These are phyloP conservation scores for Calypte anna DNA, from an alignment of 2,113 vertebrate genomes.

Conservation along the genomic window DNA sequence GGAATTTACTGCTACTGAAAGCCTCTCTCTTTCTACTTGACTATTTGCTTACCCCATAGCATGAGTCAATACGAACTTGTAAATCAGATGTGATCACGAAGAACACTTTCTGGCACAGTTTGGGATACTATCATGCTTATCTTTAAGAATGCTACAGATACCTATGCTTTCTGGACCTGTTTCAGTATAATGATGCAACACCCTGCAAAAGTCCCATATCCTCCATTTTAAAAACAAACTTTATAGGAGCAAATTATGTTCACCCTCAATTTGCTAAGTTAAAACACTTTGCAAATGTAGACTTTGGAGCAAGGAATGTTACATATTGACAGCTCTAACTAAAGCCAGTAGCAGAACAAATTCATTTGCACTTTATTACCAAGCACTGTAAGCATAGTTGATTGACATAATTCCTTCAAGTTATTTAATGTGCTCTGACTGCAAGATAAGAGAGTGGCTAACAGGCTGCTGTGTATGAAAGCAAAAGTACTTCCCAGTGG, in stretches of 20 bases:
- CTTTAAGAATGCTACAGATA: not conserved
- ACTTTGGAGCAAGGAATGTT: not conserved
- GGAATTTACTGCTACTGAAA: not conserved
- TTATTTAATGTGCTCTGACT: not conserved
- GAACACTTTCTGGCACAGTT: not conserved
- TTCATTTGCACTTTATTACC: not conserved
- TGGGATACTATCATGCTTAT: not conserved
- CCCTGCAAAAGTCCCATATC: not conserved
- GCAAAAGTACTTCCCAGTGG: not conserved
- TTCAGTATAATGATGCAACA: not conserved
- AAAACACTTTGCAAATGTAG: not conserved
- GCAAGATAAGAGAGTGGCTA: slow-evolving; percentile 12
- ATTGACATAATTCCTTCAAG: slow-evolving; percentile 8
- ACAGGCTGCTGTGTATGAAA: not conserved
- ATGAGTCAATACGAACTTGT: not conserved
- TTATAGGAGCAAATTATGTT: not conserved
- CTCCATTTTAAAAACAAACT: not conserved
- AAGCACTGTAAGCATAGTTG: not conserved
- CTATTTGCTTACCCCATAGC: not conserved
- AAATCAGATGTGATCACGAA: not conserved
- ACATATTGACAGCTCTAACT: not conserved
- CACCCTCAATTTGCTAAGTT: not conserved
- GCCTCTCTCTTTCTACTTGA: not conserved
- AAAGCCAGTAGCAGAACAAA: not conserved
- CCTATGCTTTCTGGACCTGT: not conserved